Evolutionary conservation across 2,113 vertebrate species (phyloP), one percentile per base, ranked within the genome.

Genomic region (Perca flavescens): DNA sequence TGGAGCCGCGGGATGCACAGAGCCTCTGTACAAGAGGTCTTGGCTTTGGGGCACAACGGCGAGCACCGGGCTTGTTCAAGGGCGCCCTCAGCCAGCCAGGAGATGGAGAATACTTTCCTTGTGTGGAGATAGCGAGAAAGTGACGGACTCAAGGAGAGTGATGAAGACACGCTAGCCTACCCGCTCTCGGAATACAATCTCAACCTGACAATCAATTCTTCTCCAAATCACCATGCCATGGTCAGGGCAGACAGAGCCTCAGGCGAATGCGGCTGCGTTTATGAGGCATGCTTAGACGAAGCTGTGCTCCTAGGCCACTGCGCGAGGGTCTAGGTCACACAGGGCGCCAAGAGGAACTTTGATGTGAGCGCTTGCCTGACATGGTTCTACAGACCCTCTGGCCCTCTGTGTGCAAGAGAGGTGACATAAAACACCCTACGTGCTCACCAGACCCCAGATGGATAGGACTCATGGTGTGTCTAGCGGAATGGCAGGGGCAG

Each of bases 271-370:
- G 68, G 60, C 0, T 64, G 50, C 0, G 77, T 22, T 4, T 72
- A 80, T 36, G 77, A 71, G 1, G 77, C 77, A 0, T 79, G 77
- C 47, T 3, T 79, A 0, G 67, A 79, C n/a, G 77, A 79, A 8
- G 77, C 77, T n/a, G 34, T 80, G n/a, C 22, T 80, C 1, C 17
- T 80, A 36, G 77, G 77, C 1, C 77, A 80, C 34, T 47, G 77
- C 13, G 68, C 60, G 0, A 21, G 77, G 2, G 28, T 72, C 6
- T 19, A 3, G 0, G 31, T 16, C 12, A 72, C 77, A 0, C 1
- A 3, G 0, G 77, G 67, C 3, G 2, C 66, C 2, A 21, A 52
- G 15, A 61, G 5, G 1, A 67, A 62, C 19, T 71, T 79, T 17
- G 77, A 79, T 34, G 67, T 79, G 47, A 79, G 67, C 34, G 67